Evolutionary conservation across 2,113 vertebrate genomes (phyloP).

Genomic region (Poeciliopsis prolifica): DNA sequence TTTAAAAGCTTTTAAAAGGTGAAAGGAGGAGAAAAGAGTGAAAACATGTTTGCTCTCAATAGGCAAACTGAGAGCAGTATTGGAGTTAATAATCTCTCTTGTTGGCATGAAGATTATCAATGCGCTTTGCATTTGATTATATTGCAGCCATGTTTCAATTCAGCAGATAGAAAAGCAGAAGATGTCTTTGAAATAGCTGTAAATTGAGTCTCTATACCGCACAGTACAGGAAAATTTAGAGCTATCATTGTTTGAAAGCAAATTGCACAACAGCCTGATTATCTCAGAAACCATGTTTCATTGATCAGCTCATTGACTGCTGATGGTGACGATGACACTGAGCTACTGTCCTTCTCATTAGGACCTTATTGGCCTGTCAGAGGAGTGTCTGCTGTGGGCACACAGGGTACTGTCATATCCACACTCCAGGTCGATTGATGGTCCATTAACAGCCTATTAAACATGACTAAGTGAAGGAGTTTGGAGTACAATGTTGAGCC

Average conservation of each 20-base stretch:
- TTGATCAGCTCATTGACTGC: slow-evolving; percentile 71
- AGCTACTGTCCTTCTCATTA: slow-evolving; percentile 70
- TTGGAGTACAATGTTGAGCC: slow-evolving; percentile 64
- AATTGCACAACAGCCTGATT: slow-evolving; percentile 53
- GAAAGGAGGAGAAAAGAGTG: background rate
- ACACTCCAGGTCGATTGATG: slow-evolving; percentile 72
- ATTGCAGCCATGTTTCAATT: background rate
- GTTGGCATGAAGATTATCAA: background rate
- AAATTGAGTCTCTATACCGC: background rate
- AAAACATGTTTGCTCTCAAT: no score
- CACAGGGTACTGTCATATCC: slow-evolving; percentile 69
- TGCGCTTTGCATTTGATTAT: background rate
- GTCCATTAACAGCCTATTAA: slow-evolving; percentile 78
- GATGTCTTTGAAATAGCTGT: slow-evolving; percentile 17
- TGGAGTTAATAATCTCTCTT: background rate
- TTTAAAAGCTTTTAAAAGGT: background rate
- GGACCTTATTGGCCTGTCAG: slow-evolving; percentile 70
- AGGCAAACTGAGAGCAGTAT: background rate
- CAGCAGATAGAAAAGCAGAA: slow-evolving; percentile 2
- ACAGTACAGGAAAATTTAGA: background rate
- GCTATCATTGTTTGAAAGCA: slow-evolving; percentile 29
- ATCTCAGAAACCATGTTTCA: slow-evolving; percentile 62
- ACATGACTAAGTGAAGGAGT: slow-evolving; percentile 71
- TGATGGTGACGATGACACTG: slow-evolving; percentile 55
- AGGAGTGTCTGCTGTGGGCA: slow-evolving; percentile 59